Evolutionary conservation across 2,888 invertebrate species (phyloP), one percentile per base, ranked within the genome.

Genomic region (Zaprionus obscuricornis): DNA sequence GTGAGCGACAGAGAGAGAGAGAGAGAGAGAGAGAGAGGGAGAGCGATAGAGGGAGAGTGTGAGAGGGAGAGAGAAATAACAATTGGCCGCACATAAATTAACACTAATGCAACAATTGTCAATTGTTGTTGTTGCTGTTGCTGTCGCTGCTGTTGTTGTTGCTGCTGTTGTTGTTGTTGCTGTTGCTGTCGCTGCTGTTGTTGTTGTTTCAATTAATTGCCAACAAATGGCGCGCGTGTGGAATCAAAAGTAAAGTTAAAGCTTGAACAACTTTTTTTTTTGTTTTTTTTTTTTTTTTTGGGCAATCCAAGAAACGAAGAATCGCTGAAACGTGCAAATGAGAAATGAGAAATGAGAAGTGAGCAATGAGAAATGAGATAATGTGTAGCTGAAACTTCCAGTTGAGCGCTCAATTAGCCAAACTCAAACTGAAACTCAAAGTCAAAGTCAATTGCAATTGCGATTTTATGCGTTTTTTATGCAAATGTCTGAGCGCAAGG

Each of bases 391-490:
- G 33, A 11, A 20, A 7, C 67, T 83, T 79, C 78, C 75, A 79
- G 43, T 67, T 46, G 73, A 73, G 55, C 66, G 78, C 60, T 52
- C 64, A 58, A 75, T 73, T 78, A 73, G 72, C 52, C 58, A 62
- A 43, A 22, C 20, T 40, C 11, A 20, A n/a, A n/a, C n/a, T n/a
- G n/a, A n/a, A n/a, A n/a, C n/a, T n/a, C n/a, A n/a, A n/a, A n/a
- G n/a, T n/a, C n/a, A n/a, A n/a, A 58, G 39, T 66, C 26, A 46
- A 45, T 66, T 66, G 68, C 56, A 65, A 52, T 68, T 70, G 45
- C 42, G 64, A 55, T 34, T 72, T 81, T 77, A 81, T 81, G 63
- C 65, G 74, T 81, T 83, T 77, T 81, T 77, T 81, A 81, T 81
- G 81, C 81, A 77, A 81, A 81, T 81, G 36, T 26, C 26, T 24